Base-by-base conservation (phyloP, 2,888 invertebrate species). In the Drosophila robusta region DNA sequence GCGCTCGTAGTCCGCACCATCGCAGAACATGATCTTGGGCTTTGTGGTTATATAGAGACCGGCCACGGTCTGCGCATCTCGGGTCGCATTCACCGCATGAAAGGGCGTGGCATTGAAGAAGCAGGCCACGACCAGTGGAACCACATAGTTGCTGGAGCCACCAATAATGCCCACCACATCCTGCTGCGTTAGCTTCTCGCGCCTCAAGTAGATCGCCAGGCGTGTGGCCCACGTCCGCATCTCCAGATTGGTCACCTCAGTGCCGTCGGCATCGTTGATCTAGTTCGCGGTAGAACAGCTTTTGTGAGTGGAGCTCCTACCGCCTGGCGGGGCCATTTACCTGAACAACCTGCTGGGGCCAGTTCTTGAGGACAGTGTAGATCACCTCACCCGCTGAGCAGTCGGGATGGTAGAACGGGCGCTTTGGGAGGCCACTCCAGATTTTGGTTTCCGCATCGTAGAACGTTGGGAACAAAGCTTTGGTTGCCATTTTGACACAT, bases 1-100 rank as follows among this genome's bases (percentile, higher is more conserved):
- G 26, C 70, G 66, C 26, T 73, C 70, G 39, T 82, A 86, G 51
- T 69, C 68, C 0, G 54, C 24, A 1, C 44, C 70, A 58, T 89
- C 89, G 46, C 90, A 89, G 44, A 89, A 89, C 54, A 90, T 75
- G 29, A 89, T 47, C 66, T 80, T 82, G 14, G 89, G 89, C 49
- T 75, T 80, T 6, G 87, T 84, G 7, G 69, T 45, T 2, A 14
- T 29, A 9, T 44, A 87, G 0, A 85, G 72, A 24, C 45, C 60
- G 70, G 22, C 56, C 29, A 80, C 49, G 0, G 75, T 38, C 8
- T 42, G 29, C 1, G 64, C 57, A 12, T 80, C 84, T 0, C 49
- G 38, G 0, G 69, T 66, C 11, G 51, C 54, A 42, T 80, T 80
- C 5, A 80, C 67, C 2, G 80, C 80, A 36, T 80, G 80, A 60